A percentile compares a stretch with the other conserved stretches of the same genome.
These are phyloP conservation scores for Caerostris darwini DNA, from an alignment of 1,140 invertebrate genomes.

Conservation along the genomic window DNA sequence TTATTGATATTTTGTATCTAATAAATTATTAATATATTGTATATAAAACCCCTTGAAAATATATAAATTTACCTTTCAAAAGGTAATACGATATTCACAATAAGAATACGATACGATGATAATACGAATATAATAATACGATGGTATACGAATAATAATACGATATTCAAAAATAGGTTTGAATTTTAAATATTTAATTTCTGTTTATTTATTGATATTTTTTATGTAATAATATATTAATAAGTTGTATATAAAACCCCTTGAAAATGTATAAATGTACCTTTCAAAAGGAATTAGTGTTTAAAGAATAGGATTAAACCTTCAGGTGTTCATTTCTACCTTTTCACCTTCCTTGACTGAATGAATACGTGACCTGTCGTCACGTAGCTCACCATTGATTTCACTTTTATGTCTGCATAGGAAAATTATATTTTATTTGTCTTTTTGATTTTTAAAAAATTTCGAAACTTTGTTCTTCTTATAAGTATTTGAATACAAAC, in stretches of 20 bases:
- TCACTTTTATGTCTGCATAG: constrained; percentile 5
- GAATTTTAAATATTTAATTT: no score
- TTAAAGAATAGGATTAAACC: neutral
- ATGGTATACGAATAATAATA: no score
- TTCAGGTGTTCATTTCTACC: constrained; percentile 5
- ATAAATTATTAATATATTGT: no score
- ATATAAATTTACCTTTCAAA: neutral
- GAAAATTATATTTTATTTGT: neutral
- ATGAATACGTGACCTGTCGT: constrained; percentile 17
- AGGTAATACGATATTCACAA: no score
- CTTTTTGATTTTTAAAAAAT: neutral
- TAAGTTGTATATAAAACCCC: neutral
- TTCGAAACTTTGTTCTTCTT: neutral
- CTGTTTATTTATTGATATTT: no score
- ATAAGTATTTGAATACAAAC: no score
- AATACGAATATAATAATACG: no score
- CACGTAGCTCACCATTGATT: neutral
- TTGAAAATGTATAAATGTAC: neutral
- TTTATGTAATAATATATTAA: no score
- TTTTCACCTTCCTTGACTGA: constrained; percentile 15
- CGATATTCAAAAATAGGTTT: no score
- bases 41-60: no score
- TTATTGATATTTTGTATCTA: no score
- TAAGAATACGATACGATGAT: no score
- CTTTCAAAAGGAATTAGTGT: neutral